Percentiles rank a stretch among this genome's conserved stretches.
Evolutionary conservation across 2,113 vertebrate species (phyloP).

Genomic region (Callospermophilus lateralis): DNA sequence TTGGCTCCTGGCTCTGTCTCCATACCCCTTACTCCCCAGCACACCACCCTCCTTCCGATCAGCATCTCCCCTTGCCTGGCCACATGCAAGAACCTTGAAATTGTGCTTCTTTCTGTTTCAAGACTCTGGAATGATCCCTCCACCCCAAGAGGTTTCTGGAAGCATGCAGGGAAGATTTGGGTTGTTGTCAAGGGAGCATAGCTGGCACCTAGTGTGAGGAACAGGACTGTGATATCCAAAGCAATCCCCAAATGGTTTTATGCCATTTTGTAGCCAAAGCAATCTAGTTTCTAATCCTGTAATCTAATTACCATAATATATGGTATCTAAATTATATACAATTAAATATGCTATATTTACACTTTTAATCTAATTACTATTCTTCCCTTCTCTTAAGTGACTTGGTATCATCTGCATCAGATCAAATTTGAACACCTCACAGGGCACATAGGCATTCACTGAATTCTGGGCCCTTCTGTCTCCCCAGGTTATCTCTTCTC

Average conservation of each 20-base stretch:
- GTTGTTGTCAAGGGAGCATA: not conserved
- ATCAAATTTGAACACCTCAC: not conserved
- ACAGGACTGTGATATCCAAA: not conserved
- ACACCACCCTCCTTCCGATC: not conserved
- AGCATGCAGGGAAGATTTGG: not conserved
- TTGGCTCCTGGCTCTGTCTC: not conserved
- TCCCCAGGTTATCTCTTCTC: not conserved
- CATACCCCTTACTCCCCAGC: fast-evolving
- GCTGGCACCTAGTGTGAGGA: fast-evolving
- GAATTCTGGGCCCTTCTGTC: not conserved
- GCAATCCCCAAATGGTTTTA: not conserved
- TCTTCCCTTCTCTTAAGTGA: not conserved
- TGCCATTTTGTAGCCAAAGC: not conserved
- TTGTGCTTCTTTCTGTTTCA: too few relatives aligned
- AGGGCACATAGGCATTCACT: not conserved
- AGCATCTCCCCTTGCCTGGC: not conserved
- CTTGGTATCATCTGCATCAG: not conserved
- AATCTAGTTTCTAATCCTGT: constrained; percentile 23
- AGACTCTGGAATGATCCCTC: not conserved
- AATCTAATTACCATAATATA: not conserved
- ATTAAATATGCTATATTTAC: not conserved
- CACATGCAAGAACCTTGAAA: not conserved
- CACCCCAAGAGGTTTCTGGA: not conserved
- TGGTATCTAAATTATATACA: not conserved
- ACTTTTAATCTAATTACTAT: not conserved